Percentiles rank a stretch among this genome's conserved stretches.
phyloP scores from a whole-genome alignment of 2,888 invertebrate genomes.

The Hypercompe scribonia region DNA sequence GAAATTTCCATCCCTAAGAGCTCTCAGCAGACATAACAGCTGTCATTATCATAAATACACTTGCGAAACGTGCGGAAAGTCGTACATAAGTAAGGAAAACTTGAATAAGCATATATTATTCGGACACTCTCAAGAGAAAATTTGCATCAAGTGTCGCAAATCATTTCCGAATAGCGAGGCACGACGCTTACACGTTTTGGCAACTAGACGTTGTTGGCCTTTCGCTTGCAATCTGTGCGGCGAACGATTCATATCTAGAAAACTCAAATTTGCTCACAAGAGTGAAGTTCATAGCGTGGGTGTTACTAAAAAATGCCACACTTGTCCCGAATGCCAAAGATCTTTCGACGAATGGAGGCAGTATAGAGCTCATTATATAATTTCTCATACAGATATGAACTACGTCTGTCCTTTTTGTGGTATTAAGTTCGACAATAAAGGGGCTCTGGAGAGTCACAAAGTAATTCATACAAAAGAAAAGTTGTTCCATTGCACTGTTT shows the following conservation, averaged over 20 bases:
- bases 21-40: slow-evolving; percentile 63
- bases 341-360: slow-evolving; percentile 51
- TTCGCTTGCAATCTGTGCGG: slow-evolving; percentile 61
- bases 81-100: slow-evolving; percentile 61
- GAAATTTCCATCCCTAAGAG: slow-evolving; percentile 59
- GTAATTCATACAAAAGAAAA: slow-evolving; percentile 77
- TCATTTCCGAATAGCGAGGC: slow-evolving; percentile 53
- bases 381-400: slow-evolving; percentile 61
- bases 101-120: slow-evolving; percentile 51
- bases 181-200: slow-evolving; percentile 56
- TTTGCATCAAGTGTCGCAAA: slow-evolving; percentile 59
- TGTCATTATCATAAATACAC: slow-evolving; percentile 65
- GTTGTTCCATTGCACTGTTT: slow-evolving; percentile 75
- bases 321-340: slow-evolving; percentile 61
- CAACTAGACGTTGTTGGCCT: slow-evolving; percentile 61
- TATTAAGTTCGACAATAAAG: slow-evolving; percentile 62
- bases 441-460: slow-evolving; percentile 73
- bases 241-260: slow-evolving; percentile 59
- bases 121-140: slow-evolving; percentile 46
- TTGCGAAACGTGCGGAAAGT: slow-evolving; percentile 67
- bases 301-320: slow-evolving; percentile 49
- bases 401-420: slow-evolving; percentile 63
- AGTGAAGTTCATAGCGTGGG: slow-evolving; percentile 57
- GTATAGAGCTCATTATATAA: slow-evolving; percentile 63
- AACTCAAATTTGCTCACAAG: slow-evolving; percentile 56